Conservation (phyloP, 2,888 invertebrate genomes). For the Agonum fuliginosum region DNA sequence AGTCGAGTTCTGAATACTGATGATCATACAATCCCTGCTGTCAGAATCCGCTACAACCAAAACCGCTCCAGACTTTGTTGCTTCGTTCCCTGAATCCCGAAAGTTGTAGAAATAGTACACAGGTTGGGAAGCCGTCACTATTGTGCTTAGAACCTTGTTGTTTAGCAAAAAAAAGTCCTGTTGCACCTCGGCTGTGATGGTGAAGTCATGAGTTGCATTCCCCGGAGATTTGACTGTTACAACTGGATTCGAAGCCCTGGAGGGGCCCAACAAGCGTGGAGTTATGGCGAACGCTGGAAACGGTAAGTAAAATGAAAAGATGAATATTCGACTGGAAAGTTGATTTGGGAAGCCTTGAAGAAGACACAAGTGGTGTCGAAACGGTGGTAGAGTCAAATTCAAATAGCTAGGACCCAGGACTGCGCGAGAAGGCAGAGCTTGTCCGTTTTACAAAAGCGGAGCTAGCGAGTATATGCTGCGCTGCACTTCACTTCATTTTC, state of each 20-base stretch:
- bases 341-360: no score
- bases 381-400: no score
- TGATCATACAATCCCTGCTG: slow-evolving; percentile 82
- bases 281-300: background rate
- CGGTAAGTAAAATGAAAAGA: no score
- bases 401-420: no score
- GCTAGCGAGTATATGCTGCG: no score
- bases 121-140: slow-evolving; percentile 71
- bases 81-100: slow-evolving; percentile 68
- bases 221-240: slow-evolving; percentile 37
- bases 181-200: slow-evolving; percentile 4
- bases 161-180: slow-evolving; percentile 38
- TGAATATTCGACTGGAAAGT: no score
- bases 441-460: no score
- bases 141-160: background rate
- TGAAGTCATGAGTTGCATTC: background rate
- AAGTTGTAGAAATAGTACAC: slow-evolving; percentile 79
- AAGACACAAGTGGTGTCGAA: no score
- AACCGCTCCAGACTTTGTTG: slow-evolving; percentile 71
- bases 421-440: no score
- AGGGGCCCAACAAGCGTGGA: background rate
- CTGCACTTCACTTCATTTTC: no score
- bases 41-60: slow-evolving; percentile 80
- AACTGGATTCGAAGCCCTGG: slow-evolving; percentile 10
- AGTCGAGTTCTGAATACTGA: slow-evolving; percentile 86